Evolutionary conservation across 2,113 vertebrate species (phyloP).

Genomic region (Chaenogobius annularis): DNA sequence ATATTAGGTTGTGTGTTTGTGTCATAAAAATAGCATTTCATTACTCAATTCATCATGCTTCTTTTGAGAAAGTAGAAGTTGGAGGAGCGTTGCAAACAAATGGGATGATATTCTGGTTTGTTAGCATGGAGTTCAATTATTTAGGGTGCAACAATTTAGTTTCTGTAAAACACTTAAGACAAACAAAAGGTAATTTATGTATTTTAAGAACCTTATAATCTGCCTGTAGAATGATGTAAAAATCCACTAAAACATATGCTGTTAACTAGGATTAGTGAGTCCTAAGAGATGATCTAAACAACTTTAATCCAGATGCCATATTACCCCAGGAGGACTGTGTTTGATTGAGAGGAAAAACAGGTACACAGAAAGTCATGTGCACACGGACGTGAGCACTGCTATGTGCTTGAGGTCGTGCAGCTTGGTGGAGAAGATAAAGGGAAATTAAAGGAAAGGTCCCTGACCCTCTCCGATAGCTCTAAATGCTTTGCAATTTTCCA

Average conservation of each 20-base stretch:
- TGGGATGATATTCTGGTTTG: background rate
- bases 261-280: background rate
- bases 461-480: conserved; percentile 78
- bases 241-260: conserved; percentile 23
- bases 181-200: conserved; percentile 3
- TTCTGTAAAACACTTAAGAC: background rate
- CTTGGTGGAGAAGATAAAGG: conserved; percentile 77
- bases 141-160: background rate
- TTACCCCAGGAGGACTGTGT: conserved; percentile 36
- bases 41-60: no score
- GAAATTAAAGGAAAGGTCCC: conserved; percentile 79
- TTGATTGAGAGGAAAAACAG: conserved; percentile 49
- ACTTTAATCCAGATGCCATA: conserved; percentile 34
- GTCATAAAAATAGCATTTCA: no score
- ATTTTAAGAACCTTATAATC: conserved; percentile 24
- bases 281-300: conserved; percentile 29
- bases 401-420: conserved; percentile 74
- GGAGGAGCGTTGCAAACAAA: background rate
- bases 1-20: background rate
- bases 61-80: no score
- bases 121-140: background rate
- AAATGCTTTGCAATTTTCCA: conserved; percentile 76
- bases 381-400: conserved; percentile 55
- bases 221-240: conserved; percentile 26
- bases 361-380: conserved; percentile 70